A percentile compares a stretch with the other conserved stretches of the same genome.
Conservation (phyloP, 2,888 invertebrate species). For the Clusia tigrina region DNA sequence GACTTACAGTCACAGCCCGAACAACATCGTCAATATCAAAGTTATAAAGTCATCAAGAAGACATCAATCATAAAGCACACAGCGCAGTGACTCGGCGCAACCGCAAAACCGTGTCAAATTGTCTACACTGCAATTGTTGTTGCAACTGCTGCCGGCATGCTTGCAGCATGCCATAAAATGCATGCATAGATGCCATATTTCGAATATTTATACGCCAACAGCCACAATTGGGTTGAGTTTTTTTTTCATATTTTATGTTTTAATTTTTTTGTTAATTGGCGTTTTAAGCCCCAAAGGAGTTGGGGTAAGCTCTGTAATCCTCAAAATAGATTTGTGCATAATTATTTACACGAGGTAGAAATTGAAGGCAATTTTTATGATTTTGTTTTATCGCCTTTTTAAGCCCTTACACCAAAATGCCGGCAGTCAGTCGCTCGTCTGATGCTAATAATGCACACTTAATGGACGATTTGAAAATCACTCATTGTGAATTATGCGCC, state of each 20-base stretch:
- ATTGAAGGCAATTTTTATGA: conserved; percentile 1
- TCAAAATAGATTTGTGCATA: neutral
- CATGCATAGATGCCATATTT: neutral
- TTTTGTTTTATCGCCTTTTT: neutral
- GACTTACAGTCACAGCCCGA: conserved; percentile 13
- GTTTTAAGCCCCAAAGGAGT: neutral
- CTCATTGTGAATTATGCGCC: conserved; percentile 60
- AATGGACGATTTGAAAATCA: conserved; percentile 59
- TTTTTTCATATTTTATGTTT: too few relatives aligned
- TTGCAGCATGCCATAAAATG: too few relatives aligned
- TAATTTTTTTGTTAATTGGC: conserved; percentile 5
- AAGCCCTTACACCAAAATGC: neutral
- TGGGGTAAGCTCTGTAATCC: too few relatives aligned
- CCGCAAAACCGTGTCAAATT: conserved; percentile 54
- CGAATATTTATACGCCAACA: neutral
- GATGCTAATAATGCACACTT: conserved; percentile 36
- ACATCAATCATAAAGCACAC: conserved; percentile 55
- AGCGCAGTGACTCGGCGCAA: conserved; percentile 14
- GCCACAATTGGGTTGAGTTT: conserved; percentile 3
- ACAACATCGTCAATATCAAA: conserved; percentile 32
- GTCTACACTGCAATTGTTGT: conserved; percentile 53
- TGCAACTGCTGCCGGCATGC: conserved; percentile 20
- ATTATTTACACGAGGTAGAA: neutral
- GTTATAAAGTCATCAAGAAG: conserved; percentile 58
- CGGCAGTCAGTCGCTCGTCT: conserved; percentile 3